phyloP scores from a whole-genome alignment of 2,888 invertebrate species.

The Perizoma flavofasciatum region DNA sequence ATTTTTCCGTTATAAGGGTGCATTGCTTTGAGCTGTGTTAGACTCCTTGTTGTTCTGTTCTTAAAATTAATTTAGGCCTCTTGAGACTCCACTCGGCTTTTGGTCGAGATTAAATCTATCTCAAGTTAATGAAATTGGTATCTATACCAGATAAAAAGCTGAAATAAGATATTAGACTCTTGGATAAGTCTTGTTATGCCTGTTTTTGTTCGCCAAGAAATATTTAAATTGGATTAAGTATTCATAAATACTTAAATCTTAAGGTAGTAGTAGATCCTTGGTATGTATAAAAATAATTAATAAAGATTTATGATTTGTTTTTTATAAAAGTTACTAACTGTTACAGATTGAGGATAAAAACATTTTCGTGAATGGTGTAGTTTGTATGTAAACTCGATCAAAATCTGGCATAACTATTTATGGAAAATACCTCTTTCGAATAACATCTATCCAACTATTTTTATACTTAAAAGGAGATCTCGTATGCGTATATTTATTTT shows the following conservation, averaged over 20 bases:
- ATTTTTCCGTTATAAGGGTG: conserved; percentile 34
- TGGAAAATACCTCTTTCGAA: too few relatives aligned
- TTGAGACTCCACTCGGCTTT: conserved; percentile 65
- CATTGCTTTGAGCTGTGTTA: conserved; percentile 28
- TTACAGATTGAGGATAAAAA: too few relatives aligned
- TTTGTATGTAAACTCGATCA: too few relatives aligned
- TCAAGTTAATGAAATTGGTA: conserved; percentile 68
- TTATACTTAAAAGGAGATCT: too few relatives aligned
- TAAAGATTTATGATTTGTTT: too few relatives aligned
- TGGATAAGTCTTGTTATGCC: conserved; percentile 19
- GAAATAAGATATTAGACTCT: conserved; percentile 26
- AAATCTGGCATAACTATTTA: too few relatives aligned
- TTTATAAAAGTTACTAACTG: too few relatives aligned
- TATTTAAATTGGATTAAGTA: conserved; percentile 20
- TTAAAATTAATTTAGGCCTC: conserved; percentile 79
- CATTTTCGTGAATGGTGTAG: too few relatives aligned
- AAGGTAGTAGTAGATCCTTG: not conserved
- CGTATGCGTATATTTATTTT: too few relatives aligned
- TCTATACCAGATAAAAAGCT: conserved; percentile 54
- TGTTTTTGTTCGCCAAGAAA: conserved; percentile 28
- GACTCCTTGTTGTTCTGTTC: conserved; percentile 66
- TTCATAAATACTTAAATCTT: conserved; percentile 5
- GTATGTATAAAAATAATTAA: not conserved
- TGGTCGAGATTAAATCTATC: conserved; percentile 71
- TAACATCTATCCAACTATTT: too few relatives aligned